Evolutionary conservation across 2,797 vertebrate genomes (phyloP), one percentile per base, ranked within the genome.

Genomic region (Phyllotis vaccarum): DNA sequence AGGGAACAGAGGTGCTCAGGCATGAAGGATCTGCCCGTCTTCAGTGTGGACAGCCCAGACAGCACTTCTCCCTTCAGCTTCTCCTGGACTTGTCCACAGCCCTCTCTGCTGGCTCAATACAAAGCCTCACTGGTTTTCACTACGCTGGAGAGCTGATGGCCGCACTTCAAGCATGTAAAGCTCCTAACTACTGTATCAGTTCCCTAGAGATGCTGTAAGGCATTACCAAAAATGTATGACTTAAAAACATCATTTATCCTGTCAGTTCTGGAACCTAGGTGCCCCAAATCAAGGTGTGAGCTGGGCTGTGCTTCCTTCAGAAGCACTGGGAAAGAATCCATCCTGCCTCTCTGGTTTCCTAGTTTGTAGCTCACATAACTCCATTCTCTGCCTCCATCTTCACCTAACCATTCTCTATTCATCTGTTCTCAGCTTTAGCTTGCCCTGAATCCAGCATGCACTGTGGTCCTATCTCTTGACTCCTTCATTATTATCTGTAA

Each of bases 191-290:
- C 11, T 58, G 3, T 46, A 68, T 89, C 40, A 2, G 52, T 88
- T 80, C 52, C 74, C 83, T 40, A 5, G 82, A 85, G 58, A 58
- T 81, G 24, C 58, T 76, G 21, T 86, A 37, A 90, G 80, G 52
- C 72, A 91, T 52, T 75, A 68, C 43, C 75, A 80, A 52, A 72
- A 70, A 75, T 34, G 31, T 40, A 40, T n/a, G 31, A 66, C 58
- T 95, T 94, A 54, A 95, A 91, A 92, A 68, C 29, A 70, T 34
- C 56, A 60, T 78, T 64, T 85, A 85, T 62, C 37, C 64, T 92
- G 49, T 83, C 49, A 81, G 34, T 93, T 78, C 74, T 90, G 40
- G 92, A 91, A 79, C 43, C 54, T 68, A 80, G 75, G 83, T 86
- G 27, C 90, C 37, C 68, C 37, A 92, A 80, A 74, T 31, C 70